phyloP scores from a whole-genome alignment of 2,888 invertebrate species.

The Leptopilina syphax region DNA sequence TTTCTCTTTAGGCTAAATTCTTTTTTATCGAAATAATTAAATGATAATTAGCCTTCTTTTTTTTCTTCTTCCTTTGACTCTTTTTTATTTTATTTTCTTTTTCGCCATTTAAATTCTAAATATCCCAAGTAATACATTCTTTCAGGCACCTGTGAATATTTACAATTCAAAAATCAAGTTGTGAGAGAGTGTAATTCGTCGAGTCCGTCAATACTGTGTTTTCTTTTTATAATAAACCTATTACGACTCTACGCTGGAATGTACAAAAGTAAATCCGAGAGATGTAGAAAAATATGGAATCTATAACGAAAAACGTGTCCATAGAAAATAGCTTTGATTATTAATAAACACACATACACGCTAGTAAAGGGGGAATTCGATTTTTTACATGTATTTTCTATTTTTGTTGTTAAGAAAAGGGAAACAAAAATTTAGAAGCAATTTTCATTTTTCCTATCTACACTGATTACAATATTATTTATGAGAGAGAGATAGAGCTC shows the following conservation, averaged over 20 bases:
- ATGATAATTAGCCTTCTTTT: not conserved
- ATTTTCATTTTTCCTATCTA: constrained; percentile 31
- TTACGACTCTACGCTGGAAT: constrained; percentile 47
- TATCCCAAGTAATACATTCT: constrained; percentile 69
- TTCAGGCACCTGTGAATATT: constrained; percentile 76
- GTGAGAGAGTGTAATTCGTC: constrained; percentile 43
- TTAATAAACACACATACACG: constrained; percentile 49
- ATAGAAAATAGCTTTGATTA: constrained; percentile 60
- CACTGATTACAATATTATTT: constrained; percentile 12
- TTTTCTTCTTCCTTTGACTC: constrained; percentile 6
- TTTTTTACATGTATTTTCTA: constrained; percentile 13
- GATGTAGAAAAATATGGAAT: constrained; percentile 62
- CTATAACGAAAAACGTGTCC: constrained; percentile 54
- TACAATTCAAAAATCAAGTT: constrained; percentile 69
- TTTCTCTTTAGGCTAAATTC: not conserved
- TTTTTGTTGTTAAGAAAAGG: not conserved
- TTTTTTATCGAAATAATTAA: too few species aligned
- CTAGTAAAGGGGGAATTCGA: constrained; percentile 15
- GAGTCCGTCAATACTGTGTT: constrained; percentile 10
- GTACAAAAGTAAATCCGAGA: constrained; percentile 59
- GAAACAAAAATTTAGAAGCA: constrained; percentile 17
- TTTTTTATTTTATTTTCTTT: constrained; percentile 39
- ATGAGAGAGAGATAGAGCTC: not conserved
- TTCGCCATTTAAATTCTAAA: constrained; percentile 61
- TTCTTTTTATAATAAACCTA: constrained; percentile 2